phyloP scores from a whole-genome alignment of 2,888 invertebrate genomes.

The Epiblema foenella region DNA sequence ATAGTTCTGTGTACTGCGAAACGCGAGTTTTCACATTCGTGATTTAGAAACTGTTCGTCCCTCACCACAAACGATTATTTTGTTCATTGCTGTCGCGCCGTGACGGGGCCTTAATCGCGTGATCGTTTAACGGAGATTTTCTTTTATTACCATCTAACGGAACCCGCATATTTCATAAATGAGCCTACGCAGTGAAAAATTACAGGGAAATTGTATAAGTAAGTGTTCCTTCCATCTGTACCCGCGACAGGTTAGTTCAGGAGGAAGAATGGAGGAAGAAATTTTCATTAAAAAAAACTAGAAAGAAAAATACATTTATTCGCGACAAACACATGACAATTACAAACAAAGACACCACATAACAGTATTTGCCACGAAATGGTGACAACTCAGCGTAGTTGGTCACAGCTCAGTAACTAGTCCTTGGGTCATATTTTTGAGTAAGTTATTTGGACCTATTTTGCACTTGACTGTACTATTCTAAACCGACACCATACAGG shows the following conservation, averaged over 20 bases:
- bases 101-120: slow-evolving; percentile 61
- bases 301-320: too few species aligned
- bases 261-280: not conserved
- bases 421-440: too few species aligned
- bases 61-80: slow-evolving; percentile 81
- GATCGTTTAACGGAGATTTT: slow-evolving; percentile 61
- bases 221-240: not conserved
- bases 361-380: too few species aligned
- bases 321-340: too few species aligned
- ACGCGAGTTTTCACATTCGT: slow-evolving; percentile 75
- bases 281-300: not conserved
- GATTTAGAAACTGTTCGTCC: slow-evolving; percentile 75
- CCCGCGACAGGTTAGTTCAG: too few species aligned
- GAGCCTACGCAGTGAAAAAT: slow-evolving; percentile 22
- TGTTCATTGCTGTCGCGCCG: slow-evolving; percentile 63
- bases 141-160: slow-evolving; percentile 56
- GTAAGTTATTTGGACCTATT: too few species aligned
- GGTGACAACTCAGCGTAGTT: too few species aligned
- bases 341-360: too few species aligned
- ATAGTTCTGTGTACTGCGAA: slow-evolving; percentile 51
- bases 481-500: too few species aligned
- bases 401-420: too few species aligned
- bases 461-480: too few species aligned
- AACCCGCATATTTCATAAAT: slow-evolving; percentile 43
- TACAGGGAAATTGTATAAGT: not conserved